phyloP scores from a whole-genome alignment of 2,797 vertebrate species.

The Rallus crepitans region DNA sequence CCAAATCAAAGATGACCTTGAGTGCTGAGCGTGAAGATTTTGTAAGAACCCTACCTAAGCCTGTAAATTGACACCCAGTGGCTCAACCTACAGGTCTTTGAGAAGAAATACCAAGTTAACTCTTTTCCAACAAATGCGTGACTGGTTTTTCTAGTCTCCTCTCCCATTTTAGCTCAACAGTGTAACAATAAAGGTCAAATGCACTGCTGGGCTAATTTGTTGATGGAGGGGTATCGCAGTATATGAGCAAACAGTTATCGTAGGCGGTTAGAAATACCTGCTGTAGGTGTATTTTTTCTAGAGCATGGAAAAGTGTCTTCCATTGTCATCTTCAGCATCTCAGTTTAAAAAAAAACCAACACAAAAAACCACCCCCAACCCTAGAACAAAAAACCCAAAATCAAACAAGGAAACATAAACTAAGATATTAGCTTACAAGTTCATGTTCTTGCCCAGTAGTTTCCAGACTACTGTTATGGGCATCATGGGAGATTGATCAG shows the following conservation, averaged over 20 bases:
- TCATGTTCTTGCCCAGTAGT: background rate
- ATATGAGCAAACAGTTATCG: background rate
- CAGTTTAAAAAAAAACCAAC: background rate
- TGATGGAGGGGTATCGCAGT: background rate
- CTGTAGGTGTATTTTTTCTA: background rate
- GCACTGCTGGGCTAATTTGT: background rate
- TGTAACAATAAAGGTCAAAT: background rate
- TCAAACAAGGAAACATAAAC: background rate
- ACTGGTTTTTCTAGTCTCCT: background rate
- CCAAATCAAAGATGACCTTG: background rate
- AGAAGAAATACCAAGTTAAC: background rate
- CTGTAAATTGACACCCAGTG: background rate
- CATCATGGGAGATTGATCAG: background rate
- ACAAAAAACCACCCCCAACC: too few species aligned
- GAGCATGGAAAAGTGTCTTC: background rate
- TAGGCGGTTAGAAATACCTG: background rate
- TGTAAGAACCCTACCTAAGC: background rate
- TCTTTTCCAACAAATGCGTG: background rate
- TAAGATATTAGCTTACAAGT: background rate
- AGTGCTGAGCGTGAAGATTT: background rate
- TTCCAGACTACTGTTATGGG: background rate
- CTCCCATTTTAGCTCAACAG: background rate
- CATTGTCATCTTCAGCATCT: background rate
- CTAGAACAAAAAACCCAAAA: too few species aligned
- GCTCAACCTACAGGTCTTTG: background rate